Evolutionary conservation across 2,888 invertebrate species (phyloP), one percentile per base, ranked within the genome.

Genomic region (Zygogramma bicolorata): DNA sequence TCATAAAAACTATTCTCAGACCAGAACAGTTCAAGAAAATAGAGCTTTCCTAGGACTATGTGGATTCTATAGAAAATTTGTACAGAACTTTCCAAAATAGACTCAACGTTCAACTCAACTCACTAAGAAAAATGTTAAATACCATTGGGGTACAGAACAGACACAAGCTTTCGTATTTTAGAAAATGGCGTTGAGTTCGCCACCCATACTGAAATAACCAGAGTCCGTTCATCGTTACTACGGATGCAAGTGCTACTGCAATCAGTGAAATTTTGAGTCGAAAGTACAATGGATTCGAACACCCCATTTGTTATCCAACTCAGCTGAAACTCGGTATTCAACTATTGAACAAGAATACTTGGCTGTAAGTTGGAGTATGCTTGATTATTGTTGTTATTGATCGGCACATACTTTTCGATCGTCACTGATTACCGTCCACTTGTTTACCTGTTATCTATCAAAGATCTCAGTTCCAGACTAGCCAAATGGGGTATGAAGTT

Each of bases 41-140:
- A n/a, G 73, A 59, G 22, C 76, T 60, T 80, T 80, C 49, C 57
- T 78, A 4, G 79, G 76, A 13, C 75, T 79, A 34, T 75, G 72
- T 29, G 76, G 76, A 49, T 79, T 75, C 40, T 79, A 79, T 49
- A 73, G 77, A 53, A 58, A 75, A 34, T 79, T 79, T 46, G 75
- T 79, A 42, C 65, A 18, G 74, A 77, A 38, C 72, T 81, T 75
- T 27, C 15, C 72, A 8, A 46, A 76, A 6, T 73, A 77, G 20
- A 74, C 74, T 29, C 62, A 72, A 67, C 68, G 67, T 22, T 49
- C 79, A 18, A 78, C 74, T 49, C 18, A 60, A 3, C 53, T 80
- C 5, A 66, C 75, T 40, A 76, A 75, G 42, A 79, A 80, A 66
- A 73, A 72, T 5, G 65, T 46, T 25, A 38, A 46, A 22, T 81